Evolutionary conservation across 2,888 invertebrate genomes (phyloP), one percentile per base, ranked within the genome.

Genomic region (Tricholauxania praeusta): DNA sequence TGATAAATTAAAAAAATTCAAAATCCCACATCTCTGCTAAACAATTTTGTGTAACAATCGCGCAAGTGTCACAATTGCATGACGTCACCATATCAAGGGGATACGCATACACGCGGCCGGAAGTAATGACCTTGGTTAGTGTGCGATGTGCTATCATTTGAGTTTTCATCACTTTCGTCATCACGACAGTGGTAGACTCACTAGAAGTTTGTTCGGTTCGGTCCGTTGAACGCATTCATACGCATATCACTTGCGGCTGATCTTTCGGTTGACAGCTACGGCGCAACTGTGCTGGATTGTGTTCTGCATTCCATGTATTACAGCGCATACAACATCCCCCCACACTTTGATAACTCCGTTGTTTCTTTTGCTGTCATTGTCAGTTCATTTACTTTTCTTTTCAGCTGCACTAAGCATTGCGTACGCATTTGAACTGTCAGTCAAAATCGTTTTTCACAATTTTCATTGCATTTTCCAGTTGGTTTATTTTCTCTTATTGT

Each of bases 211-310:
- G 10, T 39, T 39, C 39, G 39, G 39, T 39, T 39, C 39, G 39
- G 39, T 39, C 39, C 39, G 39, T 39, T 39, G 39, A 39, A 39
- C 39, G 39, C 39, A 39, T 39, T 39, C 7, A 39, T 39, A 39
- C 12, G 39, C 63, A 48, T 67, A 67, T 67, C 67, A 53, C 15
- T 39, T 47, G 47, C 32, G 32, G 47, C 19, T 17, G 55, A 67
- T 67, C 67, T 52, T 19, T 17, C 15, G n/a, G 47, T 15, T 67
- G 53, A 67, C 67, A 67, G 67, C 55, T 67, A 67, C 67, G 19
- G 55, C 39, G 55, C 39, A 10, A 39, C 39, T 39, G 10, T 39
- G 39, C 10, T 39, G 39, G 10, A 39, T 39, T 39, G 39, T 39
- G 19, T 55, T 67, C 53, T 67, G 32, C 39, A 8, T 55, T 32